Evolutionary conservation across 2,797 vertebrate genomes (phyloP).

Genomic region (Pempheris klunzingeri): DNA sequence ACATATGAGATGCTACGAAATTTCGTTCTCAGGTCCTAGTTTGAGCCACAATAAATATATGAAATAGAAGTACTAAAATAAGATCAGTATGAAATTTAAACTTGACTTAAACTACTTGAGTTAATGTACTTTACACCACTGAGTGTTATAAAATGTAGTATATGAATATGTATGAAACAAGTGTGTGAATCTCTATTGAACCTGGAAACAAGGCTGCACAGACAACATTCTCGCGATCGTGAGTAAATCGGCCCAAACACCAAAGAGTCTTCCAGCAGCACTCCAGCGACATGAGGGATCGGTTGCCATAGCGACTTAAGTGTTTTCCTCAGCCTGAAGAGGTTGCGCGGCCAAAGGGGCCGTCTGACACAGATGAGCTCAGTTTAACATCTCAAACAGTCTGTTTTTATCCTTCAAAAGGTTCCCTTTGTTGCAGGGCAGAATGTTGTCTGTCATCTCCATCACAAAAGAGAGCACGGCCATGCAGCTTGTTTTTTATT

Average conservation of each 20-base stretch:
- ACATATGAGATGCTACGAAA: too few relatives aligned
- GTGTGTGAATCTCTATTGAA: neutral
- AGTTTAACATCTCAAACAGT: slow-evolving; percentile 60
- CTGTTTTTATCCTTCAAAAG: slow-evolving; percentile 59
- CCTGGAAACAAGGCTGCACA: neutral
- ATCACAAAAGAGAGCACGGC: slow-evolving; percentile 56
- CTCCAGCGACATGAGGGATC: slow-evolving; percentile 7
- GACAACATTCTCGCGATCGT: slow-evolving; percentile 33
- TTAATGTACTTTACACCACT: neutral
- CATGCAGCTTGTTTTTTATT: slow-evolving; percentile 9
- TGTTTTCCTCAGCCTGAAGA: slow-evolving; percentile 64
- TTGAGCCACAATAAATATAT: too few relatives aligned
- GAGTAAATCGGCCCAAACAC: slow-evolving; percentile 26
- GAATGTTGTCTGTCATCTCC: slow-evolving; percentile 48
- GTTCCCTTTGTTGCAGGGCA: slow-evolving; percentile 41
- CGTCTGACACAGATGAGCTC: slow-evolving; percentile 42
- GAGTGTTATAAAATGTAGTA: neutral
- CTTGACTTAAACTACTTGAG: too few relatives aligned
- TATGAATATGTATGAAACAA: neutral
- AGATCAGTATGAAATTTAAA: too few relatives aligned
- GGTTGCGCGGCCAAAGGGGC: slow-evolving; percentile 25
- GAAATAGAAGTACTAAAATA: too few relatives aligned
- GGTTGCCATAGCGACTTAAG: slow-evolving; percentile 67
- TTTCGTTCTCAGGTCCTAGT: too few relatives aligned
- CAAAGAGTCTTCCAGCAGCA: slow-evolving; percentile 11